Percentiles rank a stretch among this genome's conserved stretches.
Conservation (phyloP, 2,888 invertebrate species). For the Resseliella maxima region DNA sequence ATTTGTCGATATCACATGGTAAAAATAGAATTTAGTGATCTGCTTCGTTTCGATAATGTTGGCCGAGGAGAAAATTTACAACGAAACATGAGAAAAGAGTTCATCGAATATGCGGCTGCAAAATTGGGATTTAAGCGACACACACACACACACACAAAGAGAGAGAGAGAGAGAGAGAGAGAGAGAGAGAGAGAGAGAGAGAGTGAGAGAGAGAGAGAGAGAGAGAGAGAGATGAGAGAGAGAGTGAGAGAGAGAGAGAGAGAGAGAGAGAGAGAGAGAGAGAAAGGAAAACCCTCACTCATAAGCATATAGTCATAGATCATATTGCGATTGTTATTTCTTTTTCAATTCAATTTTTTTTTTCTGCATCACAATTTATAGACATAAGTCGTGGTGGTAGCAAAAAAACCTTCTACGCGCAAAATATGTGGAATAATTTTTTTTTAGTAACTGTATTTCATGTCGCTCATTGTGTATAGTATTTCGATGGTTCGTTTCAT, state of each 20-base stretch:
- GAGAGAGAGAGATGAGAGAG: too few species aligned
- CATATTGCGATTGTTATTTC: conserved; percentile 35
- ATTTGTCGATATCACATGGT: background rate
- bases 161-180: background rate
- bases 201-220: too few species aligned
- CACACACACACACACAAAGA: background rate
- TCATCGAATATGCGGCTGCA: background rate
- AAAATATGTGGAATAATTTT: conserved; percentile 36
- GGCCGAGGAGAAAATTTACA: conserved; percentile 3
- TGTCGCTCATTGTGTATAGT: background rate
- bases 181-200: background rate
- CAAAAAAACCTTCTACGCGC: background rate
- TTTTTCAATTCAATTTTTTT: background rate
- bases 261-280: too few species aligned
- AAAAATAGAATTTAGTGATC: background rate
- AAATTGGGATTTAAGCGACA: background rate
- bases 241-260: too few species aligned
- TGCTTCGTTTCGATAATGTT: conserved; percentile 8
- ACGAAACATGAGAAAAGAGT: background rate
- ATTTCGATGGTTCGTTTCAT: background rate
- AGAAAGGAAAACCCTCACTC: too few species aligned
- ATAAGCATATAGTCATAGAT: background rate
- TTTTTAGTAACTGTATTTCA: background rate
- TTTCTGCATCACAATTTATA: conserved; percentile 7
- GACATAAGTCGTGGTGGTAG: background rate